Evolutionary conservation across 2,888 invertebrate species (phyloP).

Genomic region (Microplitis deprimator): DNA sequence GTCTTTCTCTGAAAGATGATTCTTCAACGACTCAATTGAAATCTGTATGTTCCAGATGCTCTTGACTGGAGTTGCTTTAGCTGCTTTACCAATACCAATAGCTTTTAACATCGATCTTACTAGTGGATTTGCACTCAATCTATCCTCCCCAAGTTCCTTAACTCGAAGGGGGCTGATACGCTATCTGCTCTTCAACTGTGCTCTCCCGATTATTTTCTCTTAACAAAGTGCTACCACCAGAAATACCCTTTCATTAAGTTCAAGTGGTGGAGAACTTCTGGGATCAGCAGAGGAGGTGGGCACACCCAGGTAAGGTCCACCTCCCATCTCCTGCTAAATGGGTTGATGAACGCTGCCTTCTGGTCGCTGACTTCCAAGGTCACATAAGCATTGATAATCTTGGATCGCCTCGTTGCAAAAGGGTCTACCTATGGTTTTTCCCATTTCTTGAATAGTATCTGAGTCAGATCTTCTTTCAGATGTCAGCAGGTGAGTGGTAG

Average conservation of each 20-base stretch:
- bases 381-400: slow-evolving; percentile 19
- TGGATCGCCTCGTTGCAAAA: slow-evolving; percentile 29
- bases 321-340: slow-evolving; percentile 54
- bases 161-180: slow-evolving; percentile 66
- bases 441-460: no score
- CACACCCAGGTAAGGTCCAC: slow-evolving; percentile 56
- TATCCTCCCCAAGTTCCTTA: slow-evolving; percentile 50
- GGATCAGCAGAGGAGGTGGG: slow-evolving; percentile 57
- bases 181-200: slow-evolving; percentile 45
- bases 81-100: no score
- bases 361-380: slow-evolving; percentile 27
- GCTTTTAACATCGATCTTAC: no score
- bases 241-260: slow-evolving; percentile 50
- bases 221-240: slow-evolving; percentile 55
- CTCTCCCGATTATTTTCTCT: slow-evolving; percentile 53
- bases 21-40: not conserved
- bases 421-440: slow-evolving; percentile 30
- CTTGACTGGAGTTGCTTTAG: no score
- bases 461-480: no score
- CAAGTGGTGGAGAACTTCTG: slow-evolving; percentile 49
- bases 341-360: slow-evolving; percentile 46
- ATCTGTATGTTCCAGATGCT: slow-evolving; percentile 21
- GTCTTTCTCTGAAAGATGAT: not conserved
- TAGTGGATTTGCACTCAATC: no score
- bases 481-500: no score